Evolutionary conservation across 2,797 vertebrate genomes (phyloP).

Genomic region (Perdix hodgsoniae): DNA sequence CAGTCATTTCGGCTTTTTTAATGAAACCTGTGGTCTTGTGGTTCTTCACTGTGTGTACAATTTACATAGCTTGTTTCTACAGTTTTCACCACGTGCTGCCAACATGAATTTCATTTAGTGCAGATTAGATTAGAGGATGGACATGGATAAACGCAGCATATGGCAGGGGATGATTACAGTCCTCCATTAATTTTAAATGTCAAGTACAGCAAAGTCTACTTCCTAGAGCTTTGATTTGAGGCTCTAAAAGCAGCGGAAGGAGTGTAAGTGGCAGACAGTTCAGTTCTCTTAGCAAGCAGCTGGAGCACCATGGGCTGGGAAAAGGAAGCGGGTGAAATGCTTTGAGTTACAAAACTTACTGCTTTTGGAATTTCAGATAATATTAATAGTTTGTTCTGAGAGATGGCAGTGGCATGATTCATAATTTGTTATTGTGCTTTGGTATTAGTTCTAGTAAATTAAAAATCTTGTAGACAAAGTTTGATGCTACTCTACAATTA

Average conservation of each 20-base stretch:
- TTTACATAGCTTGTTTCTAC: background rate
- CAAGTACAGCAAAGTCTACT: background rate
- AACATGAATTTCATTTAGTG: background rate
- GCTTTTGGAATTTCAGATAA: background rate
- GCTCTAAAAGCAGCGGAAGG: background rate
- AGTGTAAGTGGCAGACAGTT: background rate
- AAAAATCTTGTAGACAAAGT: background rate
- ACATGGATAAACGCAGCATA: rapidly evolving
- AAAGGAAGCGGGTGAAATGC: background rate
- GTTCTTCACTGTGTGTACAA: background rate
- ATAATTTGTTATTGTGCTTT: conserved; percentile 2
- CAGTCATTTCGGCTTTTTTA: background rate
- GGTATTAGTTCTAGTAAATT: background rate
- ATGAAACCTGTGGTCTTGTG: background rate
- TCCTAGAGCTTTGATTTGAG: background rate
- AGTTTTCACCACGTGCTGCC: background rate
- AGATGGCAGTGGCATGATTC: background rate
- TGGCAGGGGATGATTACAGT: background rate
- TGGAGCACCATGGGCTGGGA: rapidly evolving
- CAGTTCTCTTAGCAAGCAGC: background rate
- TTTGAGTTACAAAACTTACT: background rate
- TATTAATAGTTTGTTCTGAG: background rate
- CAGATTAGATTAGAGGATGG: background rate
- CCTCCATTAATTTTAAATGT: background rate
- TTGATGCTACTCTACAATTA: background rate